These are phyloP conservation scores for Oryzias woworae DNA, from an alignment of 2,113 vertebrate genomes.

Conservation along the genomic window DNA sequence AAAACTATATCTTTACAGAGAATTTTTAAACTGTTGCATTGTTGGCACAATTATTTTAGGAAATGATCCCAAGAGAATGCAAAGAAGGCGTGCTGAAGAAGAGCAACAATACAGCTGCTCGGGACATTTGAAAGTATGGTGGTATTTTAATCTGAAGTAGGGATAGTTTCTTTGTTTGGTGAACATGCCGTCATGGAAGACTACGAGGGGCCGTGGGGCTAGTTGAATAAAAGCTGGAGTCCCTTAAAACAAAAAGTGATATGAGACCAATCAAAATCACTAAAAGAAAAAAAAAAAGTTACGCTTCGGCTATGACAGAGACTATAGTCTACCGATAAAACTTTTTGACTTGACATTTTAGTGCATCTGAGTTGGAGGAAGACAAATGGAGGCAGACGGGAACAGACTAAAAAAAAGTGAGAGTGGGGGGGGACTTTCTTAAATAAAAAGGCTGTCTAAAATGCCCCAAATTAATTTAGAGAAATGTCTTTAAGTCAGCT, in stretches of 20 bases:
- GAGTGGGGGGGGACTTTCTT: conserved; percentile 49
- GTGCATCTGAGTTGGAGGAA: conserved; percentile 44
- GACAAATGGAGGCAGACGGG: conserved; percentile 49
- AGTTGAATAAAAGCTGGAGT: neutral
- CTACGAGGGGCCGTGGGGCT: conserved; percentile 1
- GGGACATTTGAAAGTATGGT: neutral
- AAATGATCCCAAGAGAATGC: too few relatives aligned
- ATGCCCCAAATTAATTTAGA: conserved; percentile 37
- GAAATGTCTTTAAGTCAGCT: conserved; percentile 30
- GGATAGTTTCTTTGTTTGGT: conserved; percentile 18
- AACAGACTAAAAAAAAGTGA: conserved; percentile 64
- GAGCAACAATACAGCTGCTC: neutral
- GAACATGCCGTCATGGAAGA: conserved; percentile 21
- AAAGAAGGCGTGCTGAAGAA: neutral
- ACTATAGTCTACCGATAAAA: conserved; percentile 59
- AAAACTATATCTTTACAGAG: too few relatives aligned
- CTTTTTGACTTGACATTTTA: conserved; percentile 40
- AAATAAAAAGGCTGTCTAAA: conserved; percentile 6
- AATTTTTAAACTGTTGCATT: too few relatives aligned
- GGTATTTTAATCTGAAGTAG: conserved; percentile 12
- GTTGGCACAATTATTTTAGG: too few relatives aligned
- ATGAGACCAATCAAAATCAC: conserved; percentile 34
- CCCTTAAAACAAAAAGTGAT: too few relatives aligned
- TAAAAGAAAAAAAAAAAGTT: conserved; percentile 50
- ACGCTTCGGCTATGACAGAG: conserved; percentile 35